Percentiles rank a stretch among this genome's conserved stretches.
phyloP scores from a whole-genome alignment of 1,140 invertebrate species.

The Heliothis subflexa region DNA sequence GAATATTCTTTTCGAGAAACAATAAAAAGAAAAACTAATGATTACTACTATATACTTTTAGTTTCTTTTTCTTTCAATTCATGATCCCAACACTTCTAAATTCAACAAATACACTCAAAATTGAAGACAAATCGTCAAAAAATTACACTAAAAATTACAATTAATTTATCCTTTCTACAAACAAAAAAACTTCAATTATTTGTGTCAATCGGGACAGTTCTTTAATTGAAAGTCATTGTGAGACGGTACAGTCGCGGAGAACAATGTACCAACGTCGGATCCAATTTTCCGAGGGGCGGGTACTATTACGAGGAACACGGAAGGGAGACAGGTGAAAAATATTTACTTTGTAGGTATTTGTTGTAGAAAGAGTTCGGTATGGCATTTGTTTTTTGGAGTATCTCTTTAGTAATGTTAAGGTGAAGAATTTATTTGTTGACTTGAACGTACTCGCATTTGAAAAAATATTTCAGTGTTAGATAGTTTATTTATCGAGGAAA shows the following conservation, averaged over 20 bases:
- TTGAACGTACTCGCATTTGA: no score
- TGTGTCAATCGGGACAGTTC: conserved; percentile 20
- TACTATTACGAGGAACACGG: neutral
- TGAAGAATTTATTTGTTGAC: no score
- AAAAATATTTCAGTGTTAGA: no score
- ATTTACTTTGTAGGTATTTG: neutral
- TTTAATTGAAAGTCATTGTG: conserved; percentile 30
- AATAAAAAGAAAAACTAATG: no score
- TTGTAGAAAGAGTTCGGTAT: neutral
- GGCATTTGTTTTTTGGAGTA: no score
- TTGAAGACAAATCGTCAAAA: neutral
- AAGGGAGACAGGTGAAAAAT: conserved; percentile 6
- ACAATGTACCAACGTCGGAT: conserved; percentile 4
- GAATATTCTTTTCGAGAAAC: no score
- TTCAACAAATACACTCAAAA: no score
- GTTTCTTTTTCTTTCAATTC: no score
- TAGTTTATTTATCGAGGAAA: no score
- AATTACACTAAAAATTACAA: neutral
- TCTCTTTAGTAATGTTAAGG: neutral
- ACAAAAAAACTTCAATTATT: neutral
- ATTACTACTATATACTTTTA: no score
- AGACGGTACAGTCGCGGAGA: neutral
- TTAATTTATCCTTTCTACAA: neutral
- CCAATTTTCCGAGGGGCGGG: conserved; percentile 8
- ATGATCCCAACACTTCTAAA: no score